Evolutionary conservation across 2,113 vertebrate genomes (phyloP).

Genomic region (Pyrgilauda ruficollis): DNA sequence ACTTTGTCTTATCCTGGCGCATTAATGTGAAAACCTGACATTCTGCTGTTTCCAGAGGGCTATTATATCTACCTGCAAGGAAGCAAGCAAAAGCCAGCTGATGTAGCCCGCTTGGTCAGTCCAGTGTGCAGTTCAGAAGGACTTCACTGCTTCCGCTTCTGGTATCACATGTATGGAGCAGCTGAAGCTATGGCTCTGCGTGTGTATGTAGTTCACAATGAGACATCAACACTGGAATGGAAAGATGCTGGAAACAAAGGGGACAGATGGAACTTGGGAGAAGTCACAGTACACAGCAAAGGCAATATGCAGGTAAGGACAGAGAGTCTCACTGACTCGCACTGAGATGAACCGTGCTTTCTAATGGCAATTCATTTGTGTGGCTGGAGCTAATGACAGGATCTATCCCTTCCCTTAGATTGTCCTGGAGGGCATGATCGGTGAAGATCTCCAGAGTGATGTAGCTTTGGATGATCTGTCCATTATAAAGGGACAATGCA

Average conservation of each 20-base stretch:
- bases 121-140: conserved; percentile 59
- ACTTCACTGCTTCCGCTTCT: conserved; percentile 77
- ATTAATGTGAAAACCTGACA: conserved; percentile 20
- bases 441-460: conserved; percentile 69
- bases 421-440: conserved; percentile 75
- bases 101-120: conserved; percentile 72
- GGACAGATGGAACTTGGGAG: neutral
- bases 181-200: conserved; percentile 70
- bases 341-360: fast-evolving
- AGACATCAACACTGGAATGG: conserved; percentile 58
- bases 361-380: fast-evolving
- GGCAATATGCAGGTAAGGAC: neutral
- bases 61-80: conserved; percentile 80
- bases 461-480: conserved; percentile 80
- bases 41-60: conserved; percentile 63
- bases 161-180: conserved; percentile 82
- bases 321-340: neutral
- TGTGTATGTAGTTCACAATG: conserved; percentile 60
- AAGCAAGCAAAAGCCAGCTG: conserved; percentile 21
- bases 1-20: neutral
- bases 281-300: neutral
- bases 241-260: neutral
- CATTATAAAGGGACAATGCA: conserved; percentile 65
- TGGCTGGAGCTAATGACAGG: neutral
- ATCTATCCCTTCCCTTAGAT: conserved; percentile 50